Percentiles rank a stretch among this genome's conserved stretches.
Conservation (phyloP, 2,888 invertebrate genomes). For the Sesia apiformis region DNA sequence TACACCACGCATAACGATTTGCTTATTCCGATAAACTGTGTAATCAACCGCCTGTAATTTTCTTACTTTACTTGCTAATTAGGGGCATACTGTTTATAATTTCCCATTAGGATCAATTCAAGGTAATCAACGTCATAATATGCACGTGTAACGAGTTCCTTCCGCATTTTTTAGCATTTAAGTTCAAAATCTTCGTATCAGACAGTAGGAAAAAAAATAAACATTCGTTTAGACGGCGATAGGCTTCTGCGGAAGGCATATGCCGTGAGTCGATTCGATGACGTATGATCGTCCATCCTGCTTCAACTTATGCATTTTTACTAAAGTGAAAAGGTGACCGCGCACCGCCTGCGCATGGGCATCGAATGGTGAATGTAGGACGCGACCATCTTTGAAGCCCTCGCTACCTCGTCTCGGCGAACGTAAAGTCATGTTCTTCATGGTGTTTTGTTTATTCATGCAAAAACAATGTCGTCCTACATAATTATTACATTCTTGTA, state of each 20-base stretch:
- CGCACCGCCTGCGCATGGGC: constrained; percentile 43
- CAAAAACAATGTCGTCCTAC: too few species aligned
- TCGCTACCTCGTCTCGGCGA: constrained; percentile 53
- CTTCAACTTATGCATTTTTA: constrained; percentile 10
- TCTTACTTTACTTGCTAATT: not conserved
- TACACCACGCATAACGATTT: too few species aligned
- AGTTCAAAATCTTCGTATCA: not conserved
- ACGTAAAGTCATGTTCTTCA: constrained; percentile 42
- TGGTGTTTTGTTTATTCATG: not conserved
- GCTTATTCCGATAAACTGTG: not conserved
- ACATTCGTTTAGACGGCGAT: constrained; percentile 9
- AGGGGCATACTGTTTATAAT: not conserved
- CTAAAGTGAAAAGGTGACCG: constrained; percentile 43
- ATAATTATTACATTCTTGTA: too few species aligned
- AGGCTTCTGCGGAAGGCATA: constrained; percentile 41
- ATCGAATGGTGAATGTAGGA: constrained; percentile 70
- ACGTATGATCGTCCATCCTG: constrained; percentile 29
- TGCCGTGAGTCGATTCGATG: constrained; percentile 31
- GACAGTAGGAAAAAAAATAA: not conserved
- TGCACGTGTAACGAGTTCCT: not conserved
- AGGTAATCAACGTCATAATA: not conserved
- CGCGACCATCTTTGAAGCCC: constrained; percentile 69
- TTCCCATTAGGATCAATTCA: not conserved
- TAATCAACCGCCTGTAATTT: not conserved
- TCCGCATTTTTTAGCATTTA: not conserved